Base-by-base conservation (phyloP, 2,113 vertebrate genomes). In the Cyprinodon variegatus region DNA sequence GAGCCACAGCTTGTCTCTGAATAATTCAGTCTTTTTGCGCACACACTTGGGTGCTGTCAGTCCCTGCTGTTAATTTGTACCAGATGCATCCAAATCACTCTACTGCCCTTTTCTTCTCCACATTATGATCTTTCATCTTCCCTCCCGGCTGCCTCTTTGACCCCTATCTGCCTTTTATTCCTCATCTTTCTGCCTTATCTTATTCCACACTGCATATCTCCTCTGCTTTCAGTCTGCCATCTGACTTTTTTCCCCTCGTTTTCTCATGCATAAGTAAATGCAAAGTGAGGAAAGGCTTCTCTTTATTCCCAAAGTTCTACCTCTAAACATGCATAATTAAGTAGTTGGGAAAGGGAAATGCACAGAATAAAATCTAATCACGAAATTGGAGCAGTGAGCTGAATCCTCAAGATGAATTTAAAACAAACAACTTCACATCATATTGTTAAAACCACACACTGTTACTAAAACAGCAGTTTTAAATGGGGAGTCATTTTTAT, bases 1-100 rank as follows among this genome's bases (percentile, higher is more conserved):
- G 43, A 83, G 72, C 68, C 79, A 50, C 78, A 82, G 82, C 67
- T 81, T 62, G 70, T 62, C 53, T 80, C 70, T 91, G 76, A 91
- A 92, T 90, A 78, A 91, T 89, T 87, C 81, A 91, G 63, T 53
- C 70, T 67, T 71, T 76, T 70, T 75, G 61, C 37, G 65, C 61
- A 69, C 74, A 38, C 74, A 79, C 75, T 79, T 50, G 69, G 68
- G 77, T 66, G 70, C 77, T 76, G 84, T 79, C 86, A 83, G 50
- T 65, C 70, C 87, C 70, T 69, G 70, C 78, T 86, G 86, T 81
- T 90, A 81, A 83, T 88, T 91, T 83, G 70, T 79, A 82, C 74
- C 65, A 80, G 65, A 85, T 70, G 70, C 14, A 80, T 63, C 46
- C n/a, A 72, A 76, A 77, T 79, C 65, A 82, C 39, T 65, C 22